A percentile compares a stretch with the other conserved stretches of the same genome.
Evolutionary conservation across 2,888 invertebrate species (phyloP).

Genomic region (Orthosia incerta): DNA sequence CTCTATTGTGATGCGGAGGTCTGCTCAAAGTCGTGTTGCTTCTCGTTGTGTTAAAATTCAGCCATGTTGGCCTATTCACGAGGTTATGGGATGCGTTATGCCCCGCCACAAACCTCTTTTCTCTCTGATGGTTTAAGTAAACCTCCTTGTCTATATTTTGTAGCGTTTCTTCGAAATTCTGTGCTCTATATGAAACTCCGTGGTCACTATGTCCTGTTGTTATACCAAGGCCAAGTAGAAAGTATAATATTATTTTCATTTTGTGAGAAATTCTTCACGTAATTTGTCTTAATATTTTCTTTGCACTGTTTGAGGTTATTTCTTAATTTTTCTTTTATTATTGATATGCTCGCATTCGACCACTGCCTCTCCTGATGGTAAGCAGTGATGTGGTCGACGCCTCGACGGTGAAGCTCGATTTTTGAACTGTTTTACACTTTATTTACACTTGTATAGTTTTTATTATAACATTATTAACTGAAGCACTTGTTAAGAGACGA

Average conservation of each 20-base stretch:
- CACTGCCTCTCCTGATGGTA: too few relatives aligned
- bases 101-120: conserved; percentile 6
- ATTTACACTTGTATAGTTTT: neutral
- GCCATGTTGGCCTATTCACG: neutral
- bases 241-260: conserved; percentile 29
- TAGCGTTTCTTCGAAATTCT: conserved; percentile 25
- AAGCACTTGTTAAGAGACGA: too few relatives aligned
- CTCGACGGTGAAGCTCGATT: too few relatives aligned
- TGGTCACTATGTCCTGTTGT: conserved; percentile 6
- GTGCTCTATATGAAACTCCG: neutral
- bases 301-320: neutral
- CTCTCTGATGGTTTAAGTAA: neutral
- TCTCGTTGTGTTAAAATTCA: neutral
- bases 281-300: neutral
- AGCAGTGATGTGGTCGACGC: too few relatives aligned
- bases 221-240: neutral
- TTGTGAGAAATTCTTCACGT: neutral
- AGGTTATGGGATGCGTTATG: conserved; percentile 4
- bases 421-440: conserved; percentile 11
- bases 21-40: neutral
- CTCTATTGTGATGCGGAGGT: neutral
- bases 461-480: too few relatives aligned
- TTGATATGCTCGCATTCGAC: too few relatives aligned
- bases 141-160: conserved; percentile 9
- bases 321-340: too few relatives aligned